Base-by-base conservation (phyloP, 2,113 vertebrate genomes). In the Zeus faber region DNA sequence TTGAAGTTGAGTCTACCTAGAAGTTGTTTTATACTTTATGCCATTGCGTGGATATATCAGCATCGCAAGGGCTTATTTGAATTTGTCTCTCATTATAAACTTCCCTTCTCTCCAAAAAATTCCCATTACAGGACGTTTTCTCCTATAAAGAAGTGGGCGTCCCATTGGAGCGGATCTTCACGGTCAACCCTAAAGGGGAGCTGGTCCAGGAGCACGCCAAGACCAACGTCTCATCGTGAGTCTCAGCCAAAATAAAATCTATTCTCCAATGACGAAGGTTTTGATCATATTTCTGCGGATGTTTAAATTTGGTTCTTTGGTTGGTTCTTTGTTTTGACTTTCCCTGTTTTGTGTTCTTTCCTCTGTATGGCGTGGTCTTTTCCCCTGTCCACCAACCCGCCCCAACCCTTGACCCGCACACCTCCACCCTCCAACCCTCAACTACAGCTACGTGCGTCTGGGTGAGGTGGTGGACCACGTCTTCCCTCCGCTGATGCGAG, bases 71-170 rank as follows among this genome's bases (percentile, higher is more conserved):
- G n/a, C n/a, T n/a, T n/a, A n/a, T n/a, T n/a, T n/a, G n/a, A n/a
- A n/a, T n/a, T n/a, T n/a, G n/a, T n/a, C n/a, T n/a, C n/a, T n/a
- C n/a, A n/a, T n/a, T n/a, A n/a, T n/a, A n/a, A n/a, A n/a, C n/a
- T n/a, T n/a, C n/a, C n/a, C n/a, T n/a, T n/a, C n/a, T n/a, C n/a
- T n/a, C n/a, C n/a, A n/a, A n/a, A n/a, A n/a, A n/a, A n/a, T n/a
- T n/a, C n/a, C n/a, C n/a, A n/a, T 50, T 70, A 2, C 1, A 98
- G 97, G 96, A 98, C 55, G 96, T 98, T 5, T 97, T 90, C 79
- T 96, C 97, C 0, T 99, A 99, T 74, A 99, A 98, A 72, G 92
- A 99, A 78, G 96, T 98, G 1, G 96, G 97, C 0, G 97, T 99
- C 57, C 92, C 92, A 24, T 71, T 98, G 67, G 98, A 97, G 74